A percentile compares a stretch with the other conserved stretches of the same genome.
phyloP scores from a whole-genome alignment of 2,797 vertebrate species.

The Poeciliopsis infans region DNA sequence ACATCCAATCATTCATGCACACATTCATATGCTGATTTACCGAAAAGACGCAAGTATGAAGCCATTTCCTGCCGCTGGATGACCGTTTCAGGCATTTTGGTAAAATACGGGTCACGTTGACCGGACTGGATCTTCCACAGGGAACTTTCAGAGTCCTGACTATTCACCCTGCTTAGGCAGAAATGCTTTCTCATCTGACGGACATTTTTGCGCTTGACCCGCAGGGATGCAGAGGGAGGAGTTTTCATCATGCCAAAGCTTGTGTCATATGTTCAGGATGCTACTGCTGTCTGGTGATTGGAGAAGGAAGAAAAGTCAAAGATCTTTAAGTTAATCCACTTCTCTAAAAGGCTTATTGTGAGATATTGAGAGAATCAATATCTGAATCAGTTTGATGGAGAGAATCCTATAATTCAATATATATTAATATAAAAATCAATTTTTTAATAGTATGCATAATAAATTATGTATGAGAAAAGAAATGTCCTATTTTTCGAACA shows the following conservation, averaged over 20 bases:
- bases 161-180: conserved; percentile 75
- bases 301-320: neutral
- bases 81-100: conserved; percentile 77
- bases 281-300: neutral
- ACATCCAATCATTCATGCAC: no score
- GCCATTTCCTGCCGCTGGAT: conserved; percentile 92
- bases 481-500: neutral
- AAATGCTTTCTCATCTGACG: conserved; percentile 76
- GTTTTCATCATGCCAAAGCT: conserved; percentile 82
- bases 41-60: conserved; percentile 91
- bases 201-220: conserved; percentile 75
- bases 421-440: neutral
- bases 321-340: neutral
- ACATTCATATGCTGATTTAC: conserved; percentile 67
- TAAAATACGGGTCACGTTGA: conserved; percentile 23
- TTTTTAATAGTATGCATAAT: neutral
- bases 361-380: neutral
- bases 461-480: neutral
- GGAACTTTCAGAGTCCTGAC: conserved; percentile 71
- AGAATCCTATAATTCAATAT: neutral
- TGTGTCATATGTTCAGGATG: conserved; percentile 5
- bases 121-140: conserved; percentile 72
- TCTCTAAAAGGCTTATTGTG: neutral
- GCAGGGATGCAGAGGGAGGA: conserved; percentile 81
- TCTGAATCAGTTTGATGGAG: no score